Conservation (phyloP, 2,797 vertebrate genomes). For the Coregonus suidteri region DNA sequence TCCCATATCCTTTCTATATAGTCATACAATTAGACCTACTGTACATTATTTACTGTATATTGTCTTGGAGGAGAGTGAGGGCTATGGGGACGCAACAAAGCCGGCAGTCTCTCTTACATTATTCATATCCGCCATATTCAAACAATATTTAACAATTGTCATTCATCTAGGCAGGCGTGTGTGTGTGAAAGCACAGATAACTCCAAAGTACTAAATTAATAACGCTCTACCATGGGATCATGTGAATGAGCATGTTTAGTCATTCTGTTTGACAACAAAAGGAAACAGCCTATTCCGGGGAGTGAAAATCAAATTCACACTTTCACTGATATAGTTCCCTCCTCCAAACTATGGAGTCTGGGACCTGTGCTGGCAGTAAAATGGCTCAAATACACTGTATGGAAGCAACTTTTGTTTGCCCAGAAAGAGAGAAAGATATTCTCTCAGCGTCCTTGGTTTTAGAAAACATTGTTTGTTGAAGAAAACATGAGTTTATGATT, state of each 20-base stretch:
- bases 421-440: constrained; percentile 41
- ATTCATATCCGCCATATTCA: constrained; percentile 82
- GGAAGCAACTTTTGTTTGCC: constrained; percentile 68
- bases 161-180: constrained; percentile 68
- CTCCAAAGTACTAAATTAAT: constrained; percentile 80
- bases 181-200: constrained; percentile 57
- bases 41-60: constrained; percentile 74
- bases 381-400: constrained; percentile 57
- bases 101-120: constrained; percentile 76
- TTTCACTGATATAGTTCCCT: constrained; percentile 71
- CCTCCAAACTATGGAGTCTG: constrained; percentile 66
- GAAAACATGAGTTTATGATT: constrained; percentile 33
- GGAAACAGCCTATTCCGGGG: constrained; percentile 74
- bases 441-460: constrained; percentile 42
- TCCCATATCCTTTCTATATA: constrained; percentile 61
- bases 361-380: constrained; percentile 59
- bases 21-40: constrained; percentile 69
- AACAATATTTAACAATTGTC: constrained; percentile 82
- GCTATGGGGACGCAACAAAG: constrained; percentile 69
- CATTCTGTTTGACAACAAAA: constrained; percentile 85
- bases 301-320: constrained; percentile 70
- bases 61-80: constrained; percentile 69
- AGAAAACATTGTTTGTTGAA: constrained; percentile 42
- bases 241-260: constrained; percentile 80
- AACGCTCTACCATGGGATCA: constrained; percentile 74